Base-by-base conservation (phyloP, 2,113 vertebrate genomes). In the Ornithorhynchus anatinus region DNA sequence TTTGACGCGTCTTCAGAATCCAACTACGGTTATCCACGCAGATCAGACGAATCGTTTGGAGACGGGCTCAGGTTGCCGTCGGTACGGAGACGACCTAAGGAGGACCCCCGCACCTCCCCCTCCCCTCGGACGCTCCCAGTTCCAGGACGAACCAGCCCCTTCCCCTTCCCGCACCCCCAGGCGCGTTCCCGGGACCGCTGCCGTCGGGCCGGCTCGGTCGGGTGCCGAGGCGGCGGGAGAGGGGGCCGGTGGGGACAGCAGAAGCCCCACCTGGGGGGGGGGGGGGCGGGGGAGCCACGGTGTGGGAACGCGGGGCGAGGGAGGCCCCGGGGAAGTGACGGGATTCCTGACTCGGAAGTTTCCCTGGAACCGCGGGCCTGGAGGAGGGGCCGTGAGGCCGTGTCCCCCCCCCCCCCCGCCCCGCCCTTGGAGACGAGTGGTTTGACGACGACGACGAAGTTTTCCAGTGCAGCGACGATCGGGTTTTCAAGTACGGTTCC, bases 401-500 rank as follows among this genome's bases (percentile, higher is more conserved):
- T 7, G 35, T 40, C 58, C 45, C 61, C n/a, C n/a, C n/a, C n/a
- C n/a, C n/a, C n/a, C n/a, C n/a, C n/a, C n/a, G n/a, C n/a, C n/a
- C n/a, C n/a, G n/a, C n/a, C n/a, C 51, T 50, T 36, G n/a, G 38
- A 59, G 61, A n/a, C 76, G 51, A 84, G 75, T 66, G 69, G 69
- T 53, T 77, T 69, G 23, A 71, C n/a, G n/a, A n/a, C n/a, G 70
- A 44, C 19, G 32, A 37, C n/a, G n/a, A 39, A 14, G 27, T 42
- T 83, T 1, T 77, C 81, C 77, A 84, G 80, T 82, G 81, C 81
- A 79, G 60, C 80, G 77, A 83, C 58, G 33, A 27, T 33, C 84
- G 74, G 78, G 67, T 80, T 88, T 93, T 94, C 93, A 93, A 93
- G 92, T 94, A 91, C 87, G 86, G 47, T 37, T 76, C 62, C 59